These are phyloP conservation scores for Myotis lucifugus DNA, from an alignment of 2,113 vertebrate genomes.

Conservation along the genomic window DNA sequence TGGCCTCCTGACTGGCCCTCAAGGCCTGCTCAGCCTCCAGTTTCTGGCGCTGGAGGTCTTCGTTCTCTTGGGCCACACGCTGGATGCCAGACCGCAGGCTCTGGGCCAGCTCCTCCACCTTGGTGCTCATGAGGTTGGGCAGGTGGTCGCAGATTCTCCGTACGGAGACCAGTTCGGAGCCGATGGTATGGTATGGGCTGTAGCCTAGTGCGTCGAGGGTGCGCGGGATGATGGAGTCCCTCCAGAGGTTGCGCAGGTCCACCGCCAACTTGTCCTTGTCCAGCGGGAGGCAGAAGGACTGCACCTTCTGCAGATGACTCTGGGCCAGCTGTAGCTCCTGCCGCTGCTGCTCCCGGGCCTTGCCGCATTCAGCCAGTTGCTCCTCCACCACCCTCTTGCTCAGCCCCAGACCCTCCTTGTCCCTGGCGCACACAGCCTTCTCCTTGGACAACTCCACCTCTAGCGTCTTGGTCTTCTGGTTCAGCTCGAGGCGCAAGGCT, in stretches of 20 bases:
- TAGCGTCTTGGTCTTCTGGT: background rate
- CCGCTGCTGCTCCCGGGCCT: background rate
- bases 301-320: constrained; percentile 28
- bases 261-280: constrained; percentile 36
- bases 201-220: background rate
- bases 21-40: background rate
- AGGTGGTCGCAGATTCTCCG: constrained; percentile 28
- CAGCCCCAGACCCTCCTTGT: background rate
- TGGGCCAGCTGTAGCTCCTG: background rate
- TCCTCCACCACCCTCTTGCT: background rate
- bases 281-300: background rate
- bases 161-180: fast-evolving
- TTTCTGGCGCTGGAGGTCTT: constrained; percentile 65
- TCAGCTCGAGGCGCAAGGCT: constrained; percentile 8
- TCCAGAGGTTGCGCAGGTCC: constrained; percentile 21
- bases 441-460: constrained; percentile 57
- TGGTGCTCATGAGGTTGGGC: constrained; percentile 13
- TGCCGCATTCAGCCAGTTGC: background rate
- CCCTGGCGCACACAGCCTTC: background rate
- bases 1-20: background rate
- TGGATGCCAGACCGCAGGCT: constrained; percentile 28
- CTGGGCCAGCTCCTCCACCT: constrained; percentile 58
- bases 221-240: constrained; percentile 41
- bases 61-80: constrained; percentile 55
- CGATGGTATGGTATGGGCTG: fast-evolving